Evolutionary conservation across 1,140 invertebrate species (phyloP).

Genomic region (Papilio dardanus): DNA sequence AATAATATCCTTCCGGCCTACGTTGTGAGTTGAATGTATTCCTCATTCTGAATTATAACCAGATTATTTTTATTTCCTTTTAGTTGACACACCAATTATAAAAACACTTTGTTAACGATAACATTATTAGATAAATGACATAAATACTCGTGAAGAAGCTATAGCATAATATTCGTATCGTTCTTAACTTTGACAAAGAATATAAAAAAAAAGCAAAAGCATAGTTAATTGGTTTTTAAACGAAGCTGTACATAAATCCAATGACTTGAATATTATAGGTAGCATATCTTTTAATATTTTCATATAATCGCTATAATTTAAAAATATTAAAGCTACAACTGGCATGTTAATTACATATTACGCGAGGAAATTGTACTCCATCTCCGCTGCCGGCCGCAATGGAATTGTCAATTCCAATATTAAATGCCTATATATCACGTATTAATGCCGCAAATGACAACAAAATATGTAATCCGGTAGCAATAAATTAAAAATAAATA

Average conservation of each 20-base stretch:
- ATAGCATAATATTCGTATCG: too few relatives aligned
- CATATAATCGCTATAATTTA: not conserved
- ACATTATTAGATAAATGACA: too few relatives aligned
- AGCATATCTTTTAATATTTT: not conserved
- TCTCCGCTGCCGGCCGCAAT: slow-evolving; percentile 13
- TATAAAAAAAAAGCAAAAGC: not conserved
- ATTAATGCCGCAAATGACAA: not conserved
- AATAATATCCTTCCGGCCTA: not conserved
- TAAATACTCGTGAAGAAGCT: too few relatives aligned
- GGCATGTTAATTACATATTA: slow-evolving; percentile 6
- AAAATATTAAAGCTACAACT: not conserved
- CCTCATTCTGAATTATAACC: not conserved
- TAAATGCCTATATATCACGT: not conserved
- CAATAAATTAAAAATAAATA: not conserved
- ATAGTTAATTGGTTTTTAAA: not conserved
- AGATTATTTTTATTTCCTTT: not conserved
- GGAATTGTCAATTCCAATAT: slow-evolving; percentile 11
- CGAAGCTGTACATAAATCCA: not conserved
- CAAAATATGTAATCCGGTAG: not conserved
- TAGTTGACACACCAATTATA: too few relatives aligned
- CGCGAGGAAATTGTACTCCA: slow-evolving; percentile 18
- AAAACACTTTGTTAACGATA: too few relatives aligned
- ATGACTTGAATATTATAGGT: not conserved
- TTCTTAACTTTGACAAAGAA: too few relatives aligned
- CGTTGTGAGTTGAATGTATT: not conserved